Conservation (phyloP, 2,113 vertebrate genomes). For the Laticauda laticaudata region DNA sequence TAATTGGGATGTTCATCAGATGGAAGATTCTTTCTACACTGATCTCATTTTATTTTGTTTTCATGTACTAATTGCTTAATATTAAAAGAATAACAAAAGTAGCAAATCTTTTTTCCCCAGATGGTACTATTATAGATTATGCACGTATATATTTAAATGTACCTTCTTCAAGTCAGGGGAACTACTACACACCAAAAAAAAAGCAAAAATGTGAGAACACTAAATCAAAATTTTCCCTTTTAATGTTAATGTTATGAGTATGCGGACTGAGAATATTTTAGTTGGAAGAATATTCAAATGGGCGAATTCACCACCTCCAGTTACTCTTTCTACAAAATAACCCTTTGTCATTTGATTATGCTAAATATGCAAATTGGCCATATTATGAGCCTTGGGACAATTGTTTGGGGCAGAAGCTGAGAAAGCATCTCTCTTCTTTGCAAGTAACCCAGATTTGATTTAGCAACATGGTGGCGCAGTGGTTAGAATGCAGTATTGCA, state of each 20-base stretch:
- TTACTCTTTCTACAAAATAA: background rate
- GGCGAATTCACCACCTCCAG: background rate
- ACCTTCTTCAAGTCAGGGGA: background rate
- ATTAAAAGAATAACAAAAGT: background rate
- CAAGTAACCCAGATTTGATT: background rate
- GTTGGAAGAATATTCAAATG: background rate
- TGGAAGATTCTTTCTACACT: background rate
- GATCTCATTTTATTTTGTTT: background rate
- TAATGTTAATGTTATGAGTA: background rate
- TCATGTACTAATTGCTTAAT: background rate
- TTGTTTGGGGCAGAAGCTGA: background rate
- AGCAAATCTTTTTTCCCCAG: background rate
- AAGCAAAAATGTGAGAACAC: background rate
- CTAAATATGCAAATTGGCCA: background rate
- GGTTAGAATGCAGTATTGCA: too few species aligned
- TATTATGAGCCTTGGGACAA: background rate
- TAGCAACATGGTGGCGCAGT: background rate
- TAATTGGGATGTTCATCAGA: background rate
- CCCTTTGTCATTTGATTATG: background rate
- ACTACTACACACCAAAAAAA: background rate
- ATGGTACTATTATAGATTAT: background rate
- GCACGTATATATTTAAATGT: background rate
- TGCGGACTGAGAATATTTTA: background rate
- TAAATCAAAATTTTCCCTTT: background rate
- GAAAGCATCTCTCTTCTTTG: background rate